These are phyloP conservation scores for Notothenia rossii DNA, from an alignment of 2,113 vertebrate genomes.

Conservation along the genomic window DNA sequence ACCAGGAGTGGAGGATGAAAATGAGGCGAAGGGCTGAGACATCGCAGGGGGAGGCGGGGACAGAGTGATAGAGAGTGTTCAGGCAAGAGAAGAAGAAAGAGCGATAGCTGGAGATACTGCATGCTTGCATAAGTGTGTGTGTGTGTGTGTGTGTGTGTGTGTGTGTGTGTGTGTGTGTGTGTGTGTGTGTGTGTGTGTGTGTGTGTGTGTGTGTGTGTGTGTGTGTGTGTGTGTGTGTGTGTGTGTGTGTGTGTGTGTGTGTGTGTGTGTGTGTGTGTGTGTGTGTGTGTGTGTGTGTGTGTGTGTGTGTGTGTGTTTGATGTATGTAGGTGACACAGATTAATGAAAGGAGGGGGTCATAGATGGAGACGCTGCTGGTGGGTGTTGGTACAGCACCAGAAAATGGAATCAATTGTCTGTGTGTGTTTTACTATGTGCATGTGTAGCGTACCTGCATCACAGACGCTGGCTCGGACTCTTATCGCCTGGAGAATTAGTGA, in stretches of 20 bases:
- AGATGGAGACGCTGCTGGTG: slow-evolving; percentile 67
- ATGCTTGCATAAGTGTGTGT: slow-evolving; percentile 78
- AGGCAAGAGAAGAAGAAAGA: slow-evolving; percentile 72
- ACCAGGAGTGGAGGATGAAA: slow-evolving; percentile 54
- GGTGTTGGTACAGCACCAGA: slow-evolving; percentile 76
- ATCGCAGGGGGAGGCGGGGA: slow-evolving; percentile 70
- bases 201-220: too few species aligned
- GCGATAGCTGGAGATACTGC: slow-evolving; percentile 73
- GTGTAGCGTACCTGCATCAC: slow-evolving; percentile 73
- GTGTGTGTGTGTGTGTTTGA: slow-evolving; percentile 32
- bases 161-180: too few species aligned
- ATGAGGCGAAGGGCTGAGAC: slow-evolving; percentile 72
- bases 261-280: slow-evolving; percentile 67
- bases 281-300: slow-evolving; percentile 53
- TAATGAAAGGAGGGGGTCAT: slow-evolving; percentile 74
- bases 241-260: too few species aligned
- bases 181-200: too few species aligned
- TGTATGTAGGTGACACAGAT: slow-evolving; percentile 82
- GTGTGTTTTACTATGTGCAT: slow-evolving; percentile 36
- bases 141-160: too few species aligned
- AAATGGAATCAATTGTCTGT: slow-evolving; percentile 75
- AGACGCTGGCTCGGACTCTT: slow-evolving; percentile 73
- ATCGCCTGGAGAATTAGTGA: slow-evolving; percentile 80
- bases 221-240: too few species aligned
- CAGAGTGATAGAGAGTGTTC: slow-evolving; percentile 68